These are phyloP conservation scores for Sebastiscus tertius DNA, from an alignment of 2,797 vertebrate genomes.

Conservation along the genomic window DNA sequence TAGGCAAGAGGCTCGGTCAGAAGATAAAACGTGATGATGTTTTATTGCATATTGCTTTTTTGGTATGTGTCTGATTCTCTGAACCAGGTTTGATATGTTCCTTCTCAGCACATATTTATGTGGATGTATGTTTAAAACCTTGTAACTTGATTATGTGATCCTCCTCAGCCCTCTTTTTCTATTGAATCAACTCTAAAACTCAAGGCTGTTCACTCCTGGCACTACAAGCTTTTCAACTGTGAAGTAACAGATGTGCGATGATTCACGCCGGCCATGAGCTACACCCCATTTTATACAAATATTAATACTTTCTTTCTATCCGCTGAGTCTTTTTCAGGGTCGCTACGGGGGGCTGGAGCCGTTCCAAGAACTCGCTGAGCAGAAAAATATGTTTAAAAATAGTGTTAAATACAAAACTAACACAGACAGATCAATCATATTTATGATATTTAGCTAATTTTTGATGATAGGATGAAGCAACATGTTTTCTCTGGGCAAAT, in stretches of 20 bases:
- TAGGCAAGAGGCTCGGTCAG: background rate
- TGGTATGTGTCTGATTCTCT: background rate
- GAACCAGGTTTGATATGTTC: background rate
- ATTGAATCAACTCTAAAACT: background rate
- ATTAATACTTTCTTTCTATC: background rate
- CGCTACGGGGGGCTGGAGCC: background rate
- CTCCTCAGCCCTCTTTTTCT: background rate
- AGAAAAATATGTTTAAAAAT: background rate
- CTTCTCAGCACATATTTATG: background rate
- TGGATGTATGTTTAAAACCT: background rate
- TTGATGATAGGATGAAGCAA: background rate
- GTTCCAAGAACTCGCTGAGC: background rate
- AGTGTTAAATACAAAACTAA: background rate
- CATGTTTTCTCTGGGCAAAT: background rate
- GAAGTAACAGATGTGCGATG: background rate
- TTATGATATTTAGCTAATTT: background rate
- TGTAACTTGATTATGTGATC: background rate
- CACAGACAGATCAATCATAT: background rate
- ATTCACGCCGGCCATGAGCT: background rate
- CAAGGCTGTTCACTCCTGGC: background rate
- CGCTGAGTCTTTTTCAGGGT: background rate
- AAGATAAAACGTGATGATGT: background rate
- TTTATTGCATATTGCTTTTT: background rate
- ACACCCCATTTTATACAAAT: background rate
- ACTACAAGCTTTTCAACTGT: background rate